phyloP scores from a whole-genome alignment of 2,888 invertebrate genomes.

The Cantharis lateralis region DNA sequence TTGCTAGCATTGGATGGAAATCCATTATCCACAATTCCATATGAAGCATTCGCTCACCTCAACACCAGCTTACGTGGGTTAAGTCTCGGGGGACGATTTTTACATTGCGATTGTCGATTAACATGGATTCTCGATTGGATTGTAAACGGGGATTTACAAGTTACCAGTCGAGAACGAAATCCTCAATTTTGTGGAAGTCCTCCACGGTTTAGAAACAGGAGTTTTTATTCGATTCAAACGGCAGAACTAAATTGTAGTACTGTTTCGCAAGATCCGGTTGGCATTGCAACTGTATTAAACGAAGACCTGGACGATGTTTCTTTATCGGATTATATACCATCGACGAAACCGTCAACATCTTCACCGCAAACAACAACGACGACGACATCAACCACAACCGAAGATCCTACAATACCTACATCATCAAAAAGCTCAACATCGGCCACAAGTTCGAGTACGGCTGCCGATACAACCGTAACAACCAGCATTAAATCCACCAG shows the following conservation, averaged over 20 bases:
- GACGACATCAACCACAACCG: conserved; percentile 42
- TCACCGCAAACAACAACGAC: conserved; percentile 22
- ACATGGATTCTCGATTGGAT: conserved; percentile 93
- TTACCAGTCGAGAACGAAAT: conserved; percentile 88
- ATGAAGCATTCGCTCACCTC: conserved; percentile 75
- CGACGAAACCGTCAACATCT: conserved; percentile 16
- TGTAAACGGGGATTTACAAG: conserved; percentile 83
- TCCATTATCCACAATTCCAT: conserved; percentile 82
- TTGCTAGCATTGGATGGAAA: conserved; percentile 89
- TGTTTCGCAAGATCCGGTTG: conserved; percentile 55
- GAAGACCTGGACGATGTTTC: conserved; percentile 56
- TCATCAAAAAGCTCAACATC: conserved; percentile 44
- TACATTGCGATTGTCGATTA: conserved; percentile 86
- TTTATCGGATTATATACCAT: conserved; percentile 40
- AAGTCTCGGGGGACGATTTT: conserved; percentile 84
- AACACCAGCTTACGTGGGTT: conserved; percentile 84
- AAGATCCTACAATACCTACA: conserved; percentile 40
- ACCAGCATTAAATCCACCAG: conserved; percentile 51
- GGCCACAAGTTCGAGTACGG: conserved; percentile 39
- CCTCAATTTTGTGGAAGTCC: conserved; percentile 93
- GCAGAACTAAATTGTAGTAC: conserved; percentile 68
- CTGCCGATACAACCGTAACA: conserved; percentile 45
- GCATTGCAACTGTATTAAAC: conserved; percentile 62
- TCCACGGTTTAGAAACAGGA: conserved; percentile 75
- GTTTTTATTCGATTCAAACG: conserved; percentile 85